Evolutionary conservation across 2,888 invertebrate species (phyloP), one percentile per base, ranked within the genome.

Genomic region (Ernsta delagoae): DNA sequence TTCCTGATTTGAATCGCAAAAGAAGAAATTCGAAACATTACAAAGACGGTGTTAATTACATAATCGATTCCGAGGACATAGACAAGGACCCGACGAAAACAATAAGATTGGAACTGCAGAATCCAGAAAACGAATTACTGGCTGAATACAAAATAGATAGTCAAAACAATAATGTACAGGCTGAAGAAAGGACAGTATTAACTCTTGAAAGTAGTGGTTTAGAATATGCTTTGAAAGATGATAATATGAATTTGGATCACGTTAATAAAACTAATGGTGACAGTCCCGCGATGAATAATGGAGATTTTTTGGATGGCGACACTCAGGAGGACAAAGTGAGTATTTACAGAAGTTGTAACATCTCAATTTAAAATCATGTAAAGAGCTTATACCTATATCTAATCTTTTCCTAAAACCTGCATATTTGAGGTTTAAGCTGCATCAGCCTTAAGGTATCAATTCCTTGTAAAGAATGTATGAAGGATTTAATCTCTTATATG

Each of bases 101-200:
- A 3, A 87, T 89, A 57, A 76, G 90, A 67, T 74, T 92, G 11
- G 88, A 89, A 72, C 71, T 90, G 61, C 80, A 90, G 68, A 80
- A 85, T 70, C 79, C 84, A 7, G 78, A 77, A 31, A 77, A 74
- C 62, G 75, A 74, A 12, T 72, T 68, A 9, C 57, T 66, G 31
- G 50, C 36, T 0, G 60, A 70, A 54, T 70, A 70, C 54, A 64
- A 70, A 65, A 43, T 70, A 43, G 59, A 53, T 6, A 53, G 43
- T 24, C 34, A 53, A 9, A 60, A 60, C 12, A 60, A 59, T 34
- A 71, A 74, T 54, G 72, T 70, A 6, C 43, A n/a, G 65, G 68
- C 24, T 67, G 77, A 80, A 53, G 68, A 53, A 63, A 71, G 75
- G 54, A 70, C 71, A 34, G 75, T 78, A 53, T 72, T 81, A 57